Percentiles rank a stretch among this genome's conserved stretches.
Conservation (phyloP, 2,113 vertebrate genomes). For the Sprattus sprattus region DNA sequence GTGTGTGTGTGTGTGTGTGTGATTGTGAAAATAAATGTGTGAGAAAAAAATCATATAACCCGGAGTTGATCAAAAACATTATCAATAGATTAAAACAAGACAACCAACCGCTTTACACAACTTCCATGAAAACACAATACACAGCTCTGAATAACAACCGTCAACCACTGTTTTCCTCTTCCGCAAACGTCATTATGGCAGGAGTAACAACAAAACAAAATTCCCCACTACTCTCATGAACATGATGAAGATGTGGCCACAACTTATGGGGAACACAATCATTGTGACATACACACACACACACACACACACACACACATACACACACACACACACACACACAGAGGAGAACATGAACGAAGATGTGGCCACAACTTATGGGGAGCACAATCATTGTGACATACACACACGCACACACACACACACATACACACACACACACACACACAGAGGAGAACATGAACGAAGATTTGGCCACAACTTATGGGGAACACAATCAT, state of each 20-base stretch:
- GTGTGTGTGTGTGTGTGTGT: neutral
- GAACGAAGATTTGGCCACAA: neutral
- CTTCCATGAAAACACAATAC: neutral
- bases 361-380: too few relatives aligned
- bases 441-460: too few relatives aligned
- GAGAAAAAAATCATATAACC: neutral
- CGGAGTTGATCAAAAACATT: neutral
- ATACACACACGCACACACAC: too few relatives aligned
- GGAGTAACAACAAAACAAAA: neutral
- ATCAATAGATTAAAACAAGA: neutral
- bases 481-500: neutral
- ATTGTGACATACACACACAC: too few relatives aligned
- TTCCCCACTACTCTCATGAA: neutral
- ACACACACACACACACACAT: too few relatives aligned
- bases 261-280: neutral
- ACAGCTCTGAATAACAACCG: neutral
- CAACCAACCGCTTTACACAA: neutral
- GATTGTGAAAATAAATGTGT: neutral
- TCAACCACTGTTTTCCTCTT: neutral
- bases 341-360: too few relatives aligned
- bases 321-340: too few relatives aligned
- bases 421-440: too few relatives aligned
- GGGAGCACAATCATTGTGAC: too few relatives aligned
- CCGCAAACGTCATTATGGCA: neutral
- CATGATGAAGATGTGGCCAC: neutral